phyloP scores from a whole-genome alignment of 2,113 vertebrate genomes.

The Mola mola region DNA sequence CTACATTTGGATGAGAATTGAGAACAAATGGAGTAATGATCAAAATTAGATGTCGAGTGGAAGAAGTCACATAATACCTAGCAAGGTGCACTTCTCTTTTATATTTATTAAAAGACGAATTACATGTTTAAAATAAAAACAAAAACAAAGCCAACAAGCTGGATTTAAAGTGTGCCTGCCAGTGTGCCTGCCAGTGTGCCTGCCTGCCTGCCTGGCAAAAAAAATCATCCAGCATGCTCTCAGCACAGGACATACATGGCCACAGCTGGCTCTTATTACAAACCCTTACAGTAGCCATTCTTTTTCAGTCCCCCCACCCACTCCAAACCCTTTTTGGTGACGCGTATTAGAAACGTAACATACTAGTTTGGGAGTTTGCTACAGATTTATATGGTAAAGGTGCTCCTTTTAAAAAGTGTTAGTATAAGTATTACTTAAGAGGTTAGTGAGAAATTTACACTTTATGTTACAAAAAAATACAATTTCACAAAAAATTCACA shows the following conservation, averaged over 20 bases:
- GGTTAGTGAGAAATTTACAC: conserved; percentile 2
- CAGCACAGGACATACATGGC: conserved; percentile 69
- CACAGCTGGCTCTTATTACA: conserved; percentile 96
- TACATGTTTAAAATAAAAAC: conserved; percentile 57
- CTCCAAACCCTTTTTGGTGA: conserved; percentile 82
- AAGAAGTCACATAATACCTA: conserved; percentile 5
- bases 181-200: conserved; percentile 71
- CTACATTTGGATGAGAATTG: no score
- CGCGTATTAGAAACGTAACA: conserved; percentile 93
- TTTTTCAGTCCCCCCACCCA: conserved; percentile 82
- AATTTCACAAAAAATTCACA: background rate
- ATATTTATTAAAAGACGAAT: conserved; percentile 74
- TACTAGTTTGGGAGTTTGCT: conserved; percentile 83
- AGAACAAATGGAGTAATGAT: no score
- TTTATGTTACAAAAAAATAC: no score
- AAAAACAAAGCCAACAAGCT: conserved; percentile 68
- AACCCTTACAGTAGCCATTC: conserved; percentile 89
- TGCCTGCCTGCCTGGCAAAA: conserved; percentile 73
- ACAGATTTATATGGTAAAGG: conserved; percentile 91
- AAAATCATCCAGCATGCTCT: conserved; percentile 68
- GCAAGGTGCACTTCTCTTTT: no score
- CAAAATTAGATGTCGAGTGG: conserved; percentile 5
- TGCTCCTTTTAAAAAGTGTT: conserved; percentile 81
- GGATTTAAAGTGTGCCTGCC: conserved; percentile 77
- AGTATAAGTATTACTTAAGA: conserved; percentile 46